Conservation (phyloP, 2,888 invertebrate species). For the Darwinula stevensoni region DNA sequence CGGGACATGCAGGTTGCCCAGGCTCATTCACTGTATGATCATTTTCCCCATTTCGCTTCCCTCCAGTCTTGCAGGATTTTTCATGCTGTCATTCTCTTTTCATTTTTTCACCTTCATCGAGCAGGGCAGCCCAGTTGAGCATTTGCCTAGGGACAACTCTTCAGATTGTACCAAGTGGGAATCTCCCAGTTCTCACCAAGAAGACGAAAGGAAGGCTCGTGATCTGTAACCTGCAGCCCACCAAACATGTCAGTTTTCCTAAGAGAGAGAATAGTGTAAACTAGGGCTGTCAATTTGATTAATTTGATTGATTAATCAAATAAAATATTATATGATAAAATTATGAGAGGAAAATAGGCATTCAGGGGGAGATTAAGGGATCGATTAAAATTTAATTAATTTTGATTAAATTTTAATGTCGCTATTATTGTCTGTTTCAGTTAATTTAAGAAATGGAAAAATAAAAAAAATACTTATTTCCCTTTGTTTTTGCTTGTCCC, state of each 20-base stretch:
- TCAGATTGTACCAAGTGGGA: conserved; percentile 90
- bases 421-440: conserved; percentile 1
- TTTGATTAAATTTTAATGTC: background rate
- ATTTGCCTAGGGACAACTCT: conserved; percentile 87
- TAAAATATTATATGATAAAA: too few relatives aligned
- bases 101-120: conserved; percentile 14
- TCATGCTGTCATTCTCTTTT: background rate
- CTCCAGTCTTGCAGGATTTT: too few relatives aligned
- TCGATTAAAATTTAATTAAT: background rate
- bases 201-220: conserved; percentile 62
- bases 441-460: too few relatives aligned
- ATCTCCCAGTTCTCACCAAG: conserved; percentile 53
- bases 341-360: too few relatives aligned
- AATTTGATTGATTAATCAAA: too few relatives aligned
- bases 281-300: background rate
- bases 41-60: too few relatives aligned
- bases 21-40: conserved; percentile 29
- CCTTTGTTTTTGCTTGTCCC: too few relatives aligned
- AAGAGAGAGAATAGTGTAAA: too few relatives aligned
- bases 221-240: conserved; percentile 88
- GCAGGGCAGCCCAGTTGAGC: conserved; percentile 64
- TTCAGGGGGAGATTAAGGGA: too few relatives aligned
- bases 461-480: too few relatives aligned
- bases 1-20: conserved; percentile 53
- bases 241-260: conserved; percentile 59